Percentiles rank a stretch among this genome's conserved stretches.
These are phyloP conservation scores for Hypotaenidia okinawae DNA, from an alignment of 2,797 vertebrate genomes.

Conservation along the genomic window DNA sequence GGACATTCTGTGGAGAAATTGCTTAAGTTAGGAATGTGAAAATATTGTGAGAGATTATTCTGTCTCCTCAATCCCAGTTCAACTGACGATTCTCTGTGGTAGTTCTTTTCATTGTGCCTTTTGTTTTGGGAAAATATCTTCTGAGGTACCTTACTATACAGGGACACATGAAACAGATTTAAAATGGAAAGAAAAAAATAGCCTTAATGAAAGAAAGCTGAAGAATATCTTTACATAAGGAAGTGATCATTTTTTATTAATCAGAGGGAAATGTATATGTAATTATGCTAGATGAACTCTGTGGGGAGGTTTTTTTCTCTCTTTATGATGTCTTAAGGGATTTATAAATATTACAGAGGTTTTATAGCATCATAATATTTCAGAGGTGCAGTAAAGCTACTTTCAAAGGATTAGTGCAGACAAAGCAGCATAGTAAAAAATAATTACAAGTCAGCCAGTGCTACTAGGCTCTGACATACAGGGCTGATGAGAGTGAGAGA, in stretches of 20 bases:
- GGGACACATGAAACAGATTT: slow-evolving; percentile 64
- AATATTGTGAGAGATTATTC: not conserved
- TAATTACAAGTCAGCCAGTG: slow-evolving; percentile 77
- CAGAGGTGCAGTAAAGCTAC: slow-evolving; percentile 77
- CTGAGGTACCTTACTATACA: slow-evolving; percentile 50
- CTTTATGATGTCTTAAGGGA: slow-evolving; percentile 83
- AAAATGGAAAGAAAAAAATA: slow-evolving; percentile 62
- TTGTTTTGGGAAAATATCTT: slow-evolving; percentile 55
- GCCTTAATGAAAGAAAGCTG: slow-evolving; percentile 71
- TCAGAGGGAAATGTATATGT: slow-evolving; percentile 82
- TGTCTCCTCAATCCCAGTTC: slow-evolving; percentile 14
- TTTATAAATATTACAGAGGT: slow-evolving; percentile 84
- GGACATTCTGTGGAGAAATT: slow-evolving; percentile 34
- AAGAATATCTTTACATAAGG: slow-evolving; percentile 74
- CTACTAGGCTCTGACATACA: slow-evolving; percentile 68
- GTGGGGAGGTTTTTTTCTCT: slow-evolving; percentile 76
- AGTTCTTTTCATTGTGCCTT: slow-evolving; percentile 37
- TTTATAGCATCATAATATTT: slow-evolving; percentile 79
- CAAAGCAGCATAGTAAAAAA: slow-evolving; percentile 80
- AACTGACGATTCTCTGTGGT: not conserved
- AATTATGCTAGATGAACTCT: slow-evolving; percentile 82
- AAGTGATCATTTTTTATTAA: slow-evolving; percentile 84
- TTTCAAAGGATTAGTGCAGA: slow-evolving; percentile 83
- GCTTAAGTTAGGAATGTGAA: slow-evolving; percentile 16
- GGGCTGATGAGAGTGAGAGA: slow-evolving; percentile 56